Conservation (phyloP, 2,113 vertebrate species). For the Pelecanoides urinatrix region DNA sequence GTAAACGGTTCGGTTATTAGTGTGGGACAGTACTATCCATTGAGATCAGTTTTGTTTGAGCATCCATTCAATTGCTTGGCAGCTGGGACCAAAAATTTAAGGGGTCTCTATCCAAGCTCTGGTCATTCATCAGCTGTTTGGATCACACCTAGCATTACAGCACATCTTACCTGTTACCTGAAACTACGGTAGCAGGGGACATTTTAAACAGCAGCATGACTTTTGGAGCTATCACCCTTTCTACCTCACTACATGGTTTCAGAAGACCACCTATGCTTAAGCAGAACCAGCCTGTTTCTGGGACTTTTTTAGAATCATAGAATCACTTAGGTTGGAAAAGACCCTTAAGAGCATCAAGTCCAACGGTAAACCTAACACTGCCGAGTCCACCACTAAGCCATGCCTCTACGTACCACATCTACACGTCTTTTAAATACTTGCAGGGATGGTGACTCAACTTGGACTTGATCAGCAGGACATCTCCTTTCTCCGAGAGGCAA, state of each 20-base stretch:
- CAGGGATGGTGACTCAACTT: background rate
- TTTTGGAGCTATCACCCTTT: background rate
- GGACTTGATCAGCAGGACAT: background rate
- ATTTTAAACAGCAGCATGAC: background rate
- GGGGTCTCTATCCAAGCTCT: background rate
- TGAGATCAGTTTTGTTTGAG: background rate
- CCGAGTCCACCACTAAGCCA: background rate
- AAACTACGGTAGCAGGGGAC: background rate
- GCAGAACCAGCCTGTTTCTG: background rate
- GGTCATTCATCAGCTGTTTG: background rate
- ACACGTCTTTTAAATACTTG: background rate
- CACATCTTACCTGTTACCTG: background rate
- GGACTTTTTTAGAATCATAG: no score
- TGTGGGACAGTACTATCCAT: background rate
- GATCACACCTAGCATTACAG: background rate
- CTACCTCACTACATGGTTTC: background rate
- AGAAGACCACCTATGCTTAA: background rate
- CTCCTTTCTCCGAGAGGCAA: background rate
- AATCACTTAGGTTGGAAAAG: background rate
- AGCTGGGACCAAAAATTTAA: background rate
- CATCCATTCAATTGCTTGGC: background rate
- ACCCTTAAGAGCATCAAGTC: background rate
- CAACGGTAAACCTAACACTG: background rate
- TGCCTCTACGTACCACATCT: background rate
- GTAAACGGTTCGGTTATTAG: background rate